A percentile compares a stretch with the other conserved stretches of the same genome.
phyloP scores from a whole-genome alignment of 2,113 vertebrate genomes.

The Phylloscopus whistleri region DNA sequence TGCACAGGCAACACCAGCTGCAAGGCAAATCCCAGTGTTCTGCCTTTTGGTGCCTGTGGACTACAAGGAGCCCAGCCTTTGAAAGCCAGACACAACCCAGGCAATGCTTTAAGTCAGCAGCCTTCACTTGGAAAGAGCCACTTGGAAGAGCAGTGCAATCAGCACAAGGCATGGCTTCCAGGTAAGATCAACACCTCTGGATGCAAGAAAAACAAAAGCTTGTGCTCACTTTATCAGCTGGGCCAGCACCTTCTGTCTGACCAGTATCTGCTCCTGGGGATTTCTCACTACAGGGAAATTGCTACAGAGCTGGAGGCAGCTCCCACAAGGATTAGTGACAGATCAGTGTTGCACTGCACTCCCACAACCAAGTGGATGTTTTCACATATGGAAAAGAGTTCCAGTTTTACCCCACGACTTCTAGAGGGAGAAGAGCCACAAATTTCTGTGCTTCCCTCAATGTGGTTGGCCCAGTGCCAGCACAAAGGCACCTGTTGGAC shows the following conservation, averaged over 20 bases:
- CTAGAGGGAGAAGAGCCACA: not conserved
- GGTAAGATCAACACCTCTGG: not conserved
- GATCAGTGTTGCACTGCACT: not conserved
- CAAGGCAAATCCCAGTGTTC: not conserved
- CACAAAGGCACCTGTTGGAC: not conserved
- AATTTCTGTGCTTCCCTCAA: not conserved
- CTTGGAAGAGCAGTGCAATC: not conserved
- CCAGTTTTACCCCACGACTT: not conserved
- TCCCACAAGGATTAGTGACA: not conserved
- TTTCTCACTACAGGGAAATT: not conserved
- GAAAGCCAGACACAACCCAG: not conserved
- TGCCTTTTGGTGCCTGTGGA: not conserved
- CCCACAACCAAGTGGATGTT: not conserved
- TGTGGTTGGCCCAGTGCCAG: accelerated
- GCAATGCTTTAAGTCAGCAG: not conserved
- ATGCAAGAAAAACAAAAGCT: not conserved
- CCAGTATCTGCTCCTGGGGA: accelerated
- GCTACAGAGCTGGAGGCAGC: not conserved
- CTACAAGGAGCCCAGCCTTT: not conserved
- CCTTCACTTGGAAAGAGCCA: not conserved
- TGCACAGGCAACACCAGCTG: not conserved
- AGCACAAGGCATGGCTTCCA: not conserved
- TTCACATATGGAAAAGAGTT: not conserved
- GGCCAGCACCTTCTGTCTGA: not conserved
- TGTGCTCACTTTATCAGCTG: not conserved